phyloP scores from a whole-genome alignment of 2,113 vertebrate genomes.

The Phylloscopus whistleri region DNA sequence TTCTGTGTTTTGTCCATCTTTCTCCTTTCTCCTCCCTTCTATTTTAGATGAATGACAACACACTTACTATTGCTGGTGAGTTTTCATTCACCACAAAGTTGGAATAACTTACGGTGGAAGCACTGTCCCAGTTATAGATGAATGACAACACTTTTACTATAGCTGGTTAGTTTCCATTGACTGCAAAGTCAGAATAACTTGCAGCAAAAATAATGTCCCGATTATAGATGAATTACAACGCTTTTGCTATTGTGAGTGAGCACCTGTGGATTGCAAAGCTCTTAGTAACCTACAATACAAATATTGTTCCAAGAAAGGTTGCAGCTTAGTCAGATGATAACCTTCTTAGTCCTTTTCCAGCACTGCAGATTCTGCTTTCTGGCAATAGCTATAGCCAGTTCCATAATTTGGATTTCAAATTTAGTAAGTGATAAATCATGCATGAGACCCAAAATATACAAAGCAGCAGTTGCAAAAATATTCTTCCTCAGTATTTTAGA shows the following conservation, averaged over 20 bases:
- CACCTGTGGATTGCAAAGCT: conserved; percentile 28
- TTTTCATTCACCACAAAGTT: conserved; percentile 55
- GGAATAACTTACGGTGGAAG: conserved; percentile 46
- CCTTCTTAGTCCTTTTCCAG: conserved; percentile 56
- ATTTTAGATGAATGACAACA: conserved; percentile 48
- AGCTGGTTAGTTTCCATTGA: conserved; percentile 51
- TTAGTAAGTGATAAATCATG: conserved; percentile 74
- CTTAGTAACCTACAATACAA: not conserved
- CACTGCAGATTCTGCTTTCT: conserved; percentile 55
- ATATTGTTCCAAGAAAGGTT: conserved; percentile 20
- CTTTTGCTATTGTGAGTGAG: conserved; percentile 49
- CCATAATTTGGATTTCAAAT: conserved; percentile 71
- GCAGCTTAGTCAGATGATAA: conserved; percentile 35
- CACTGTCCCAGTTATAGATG: conserved; percentile 55
- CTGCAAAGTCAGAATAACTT: conserved; percentile 41
- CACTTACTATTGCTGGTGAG: conserved; percentile 33
- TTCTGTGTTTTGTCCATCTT: not conserved
- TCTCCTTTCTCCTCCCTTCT: conserved; percentile 12
- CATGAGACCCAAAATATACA: conserved; percentile 67
- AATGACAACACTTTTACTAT: conserved; percentile 63
- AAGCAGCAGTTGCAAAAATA: conserved; percentile 58
- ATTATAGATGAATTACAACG: conserved; percentile 41
- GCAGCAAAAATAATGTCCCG: conserved; percentile 6
- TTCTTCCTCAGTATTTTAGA: conserved; percentile 58
- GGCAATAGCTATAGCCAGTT: conserved; percentile 62